Percentiles rank a stretch among this genome's conserved stretches.
Conservation (phyloP, 2,113 vertebrate species). For the Ahaetulla prasina region DNA sequence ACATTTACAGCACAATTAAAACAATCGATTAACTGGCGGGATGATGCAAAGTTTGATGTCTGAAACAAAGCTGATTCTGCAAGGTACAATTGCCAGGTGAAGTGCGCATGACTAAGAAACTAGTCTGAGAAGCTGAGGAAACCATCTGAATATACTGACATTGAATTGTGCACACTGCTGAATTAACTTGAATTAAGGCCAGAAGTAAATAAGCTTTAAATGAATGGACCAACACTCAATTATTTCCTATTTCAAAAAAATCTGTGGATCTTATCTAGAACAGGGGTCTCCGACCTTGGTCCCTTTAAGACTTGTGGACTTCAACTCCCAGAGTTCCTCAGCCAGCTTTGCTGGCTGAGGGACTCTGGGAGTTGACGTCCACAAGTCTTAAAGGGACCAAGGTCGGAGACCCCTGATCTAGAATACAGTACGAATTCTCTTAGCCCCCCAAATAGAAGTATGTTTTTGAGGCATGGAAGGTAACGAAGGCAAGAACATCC, state of each 20-base stretch:
- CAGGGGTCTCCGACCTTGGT: too few species aligned
- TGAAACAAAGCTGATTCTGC: not conserved
- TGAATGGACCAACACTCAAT: not conserved
- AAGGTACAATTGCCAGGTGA: not conserved
- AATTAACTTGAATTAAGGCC: not conserved
- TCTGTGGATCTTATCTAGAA: not conserved
- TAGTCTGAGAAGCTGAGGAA: not conserved
- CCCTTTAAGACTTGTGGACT: too few species aligned
- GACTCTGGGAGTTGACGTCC: too few species aligned
- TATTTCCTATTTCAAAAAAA: not conserved
- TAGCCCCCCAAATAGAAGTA: not conserved
- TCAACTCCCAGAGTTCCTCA: too few species aligned
- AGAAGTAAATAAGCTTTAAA: not conserved
- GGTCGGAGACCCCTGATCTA: too few species aligned
- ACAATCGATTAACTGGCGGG: not conserved
- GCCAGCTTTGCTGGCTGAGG: too few species aligned
- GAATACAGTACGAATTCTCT: not conserved
- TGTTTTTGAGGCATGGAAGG: not conserved
- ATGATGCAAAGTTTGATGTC: not conserved
- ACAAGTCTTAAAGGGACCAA: too few species aligned
- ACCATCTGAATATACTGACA: not conserved
- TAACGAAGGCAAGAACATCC: not conserved
- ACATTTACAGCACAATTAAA: conserved; percentile 3
- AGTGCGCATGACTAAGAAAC: not conserved
- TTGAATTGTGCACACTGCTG: not conserved